Evolutionary conservation across 2,797 vertebrate species (phyloP), one percentile per base, ranked within the genome.

Genomic region (Acanthiza pusilla): DNA sequence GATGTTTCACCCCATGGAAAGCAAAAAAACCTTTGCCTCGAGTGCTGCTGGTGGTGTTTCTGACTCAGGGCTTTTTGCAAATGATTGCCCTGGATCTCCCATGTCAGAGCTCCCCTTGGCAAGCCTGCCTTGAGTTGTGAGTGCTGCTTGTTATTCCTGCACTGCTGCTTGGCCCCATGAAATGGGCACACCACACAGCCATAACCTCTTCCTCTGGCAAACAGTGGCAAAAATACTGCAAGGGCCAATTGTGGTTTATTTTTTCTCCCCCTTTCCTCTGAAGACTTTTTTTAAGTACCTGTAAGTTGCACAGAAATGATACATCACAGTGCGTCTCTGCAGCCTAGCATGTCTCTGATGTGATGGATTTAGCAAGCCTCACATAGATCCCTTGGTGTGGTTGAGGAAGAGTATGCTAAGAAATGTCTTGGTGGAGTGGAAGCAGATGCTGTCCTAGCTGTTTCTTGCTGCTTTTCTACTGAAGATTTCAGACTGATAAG

Each of bases 131-230:
- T 25, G 34, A 38, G 40, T 1, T 85, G 30, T 53, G 90, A 27
- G 27, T 16, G 40, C 60, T 22, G 4, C 55, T 87, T 0, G 1
- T 57, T 76, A 32, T 25, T 91, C 71, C 61, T 62, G 61, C 5
- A 2, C 30, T 61, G 65, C 57, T 2, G 1, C 78, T 78, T 88
- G 73, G 73, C 67, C 26, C 40, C 0, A 0, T 34, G 71, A 1
- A 50, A 48, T 0, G 5, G 51, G 47, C 88, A 91, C 36, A 76
- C 80, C 85, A 55, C 66, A 84, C 55, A 73, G 19, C 77, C 45
- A 27, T 62, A 84, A 90, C 71, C 71, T 94, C 89, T 94, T 96
- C 85, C 85, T 93, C 48, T 88, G 40, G 43, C 60, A 92, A 89
- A 66, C 74, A 81, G 55, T 17, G 66, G 77, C 70, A 66, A 91